Conservation (phyloP, 2,888 invertebrate genomes). For the Lycophotia porphyrea region DNA sequence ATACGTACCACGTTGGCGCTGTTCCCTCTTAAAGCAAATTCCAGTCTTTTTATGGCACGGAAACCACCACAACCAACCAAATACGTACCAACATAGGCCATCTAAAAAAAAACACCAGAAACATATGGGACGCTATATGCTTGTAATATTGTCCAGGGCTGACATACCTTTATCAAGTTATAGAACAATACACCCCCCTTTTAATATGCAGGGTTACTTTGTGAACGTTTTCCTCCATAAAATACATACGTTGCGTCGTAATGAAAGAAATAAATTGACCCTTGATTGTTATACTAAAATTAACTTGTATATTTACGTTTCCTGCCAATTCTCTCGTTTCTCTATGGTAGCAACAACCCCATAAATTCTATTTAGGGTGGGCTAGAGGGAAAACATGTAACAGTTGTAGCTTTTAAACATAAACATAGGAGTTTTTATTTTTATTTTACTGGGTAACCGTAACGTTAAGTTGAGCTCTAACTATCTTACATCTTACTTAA, state of each 20-base stretch:
- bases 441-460: too few relatives aligned
- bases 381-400: neutral
- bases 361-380: slow-evolving; percentile 10
- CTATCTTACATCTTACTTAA: too few relatives aligned
- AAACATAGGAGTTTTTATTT: neutral
- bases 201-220: slow-evolving; percentile 24
- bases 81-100: neutral
- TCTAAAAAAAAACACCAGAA: neutral
- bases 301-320: slow-evolving; percentile 30
- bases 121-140: neutral
- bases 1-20: too few relatives aligned
- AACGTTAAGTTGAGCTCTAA: too few relatives aligned
- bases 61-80: neutral
- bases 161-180: slow-evolving; percentile 1
- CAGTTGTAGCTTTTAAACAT: too few relatives aligned
- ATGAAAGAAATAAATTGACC: slow-evolving; percentile 27
- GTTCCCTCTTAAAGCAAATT: neutral
- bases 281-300: slow-evolving; percentile 22
- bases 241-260: slow-evolving; percentile 13
- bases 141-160: neutral
- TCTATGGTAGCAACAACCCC: neutral
- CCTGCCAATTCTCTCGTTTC: neutral
- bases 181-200: slow-evolving; percentile 16
- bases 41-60: neutral
- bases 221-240: slow-evolving; percentile 28